A percentile compares a stretch with the other conserved stretches of the same genome.
phyloP scores from a whole-genome alignment of 2,888 invertebrate genomes.

The Lithophane ornitopus region DNA sequence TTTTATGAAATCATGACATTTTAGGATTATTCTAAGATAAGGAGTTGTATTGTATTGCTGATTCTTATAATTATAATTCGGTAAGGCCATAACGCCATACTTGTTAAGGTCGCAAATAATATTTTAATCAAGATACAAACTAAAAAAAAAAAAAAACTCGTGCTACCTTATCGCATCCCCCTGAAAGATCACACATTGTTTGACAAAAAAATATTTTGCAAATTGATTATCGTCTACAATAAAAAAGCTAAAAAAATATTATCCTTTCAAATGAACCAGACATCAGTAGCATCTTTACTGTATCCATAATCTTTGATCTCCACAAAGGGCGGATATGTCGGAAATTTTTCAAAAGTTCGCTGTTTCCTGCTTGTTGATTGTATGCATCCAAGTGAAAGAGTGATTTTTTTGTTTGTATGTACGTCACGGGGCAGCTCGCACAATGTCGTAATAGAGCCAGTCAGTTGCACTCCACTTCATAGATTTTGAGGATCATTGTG shows the following conservation, averaged over 20 bases:
- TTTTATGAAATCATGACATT: no score
- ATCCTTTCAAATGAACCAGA: not conserved
- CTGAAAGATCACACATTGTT: not conserved
- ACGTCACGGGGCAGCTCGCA: conserved; percentile 71
- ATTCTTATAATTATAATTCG: no score
- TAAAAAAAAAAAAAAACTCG: no score
- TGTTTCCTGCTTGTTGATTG: conserved; percentile 88
- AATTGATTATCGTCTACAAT: not conserved
- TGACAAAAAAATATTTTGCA: not conserved
- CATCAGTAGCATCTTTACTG: not conserved
- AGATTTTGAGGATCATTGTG: conserved; percentile 31
- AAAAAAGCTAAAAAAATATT: conserved; percentile 19
- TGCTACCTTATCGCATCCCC: no score
- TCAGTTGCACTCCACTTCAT: conserved; percentile 62
- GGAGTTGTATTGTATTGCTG: no score
- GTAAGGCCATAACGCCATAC: no score
- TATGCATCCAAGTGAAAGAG: conserved; percentile 87
- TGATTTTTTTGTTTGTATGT: conserved; percentile 74
- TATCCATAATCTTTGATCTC: conserved; percentile 74
- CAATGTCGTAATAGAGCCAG: conserved; percentile 61
- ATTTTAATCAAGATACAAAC: no score
- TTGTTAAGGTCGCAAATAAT: no score
- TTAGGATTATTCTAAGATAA: no score
- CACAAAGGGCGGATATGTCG: conserved; percentile 84
- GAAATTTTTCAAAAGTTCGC: conserved; percentile 89